phyloP scores from a whole-genome alignment of 2,113 vertebrate species.

The Hirundichthys speculiger region DNA sequence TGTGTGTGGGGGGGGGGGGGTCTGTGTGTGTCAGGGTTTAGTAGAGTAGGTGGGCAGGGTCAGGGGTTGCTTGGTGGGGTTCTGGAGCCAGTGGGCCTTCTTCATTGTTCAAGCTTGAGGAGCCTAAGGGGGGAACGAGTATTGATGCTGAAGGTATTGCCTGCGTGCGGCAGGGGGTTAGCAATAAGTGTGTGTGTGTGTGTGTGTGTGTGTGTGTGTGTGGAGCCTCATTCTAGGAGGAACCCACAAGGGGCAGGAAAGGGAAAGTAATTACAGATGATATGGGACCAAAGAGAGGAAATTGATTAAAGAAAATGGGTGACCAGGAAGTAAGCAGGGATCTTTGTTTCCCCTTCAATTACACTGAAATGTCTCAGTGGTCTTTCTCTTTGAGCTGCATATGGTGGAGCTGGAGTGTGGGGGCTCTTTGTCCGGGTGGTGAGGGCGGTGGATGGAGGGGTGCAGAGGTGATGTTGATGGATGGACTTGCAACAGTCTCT shows the following conservation, averaged over 20 bases:
- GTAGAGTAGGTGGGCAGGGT: constrained; percentile 65
- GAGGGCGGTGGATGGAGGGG: neutral
- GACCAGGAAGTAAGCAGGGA: constrained; percentile 71
- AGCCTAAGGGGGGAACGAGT: constrained; percentile 53
- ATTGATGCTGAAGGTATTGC: constrained; percentile 73
- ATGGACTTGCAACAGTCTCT: constrained; percentile 16
- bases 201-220: constrained; percentile 3
- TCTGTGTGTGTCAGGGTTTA: constrained; percentile 40
- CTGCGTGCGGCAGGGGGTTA: constrained; percentile 60
- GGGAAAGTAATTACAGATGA: constrained; percentile 77
- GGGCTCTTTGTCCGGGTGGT: constrained; percentile 2
- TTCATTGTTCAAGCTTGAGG: constrained; percentile 69
- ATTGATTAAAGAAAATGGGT: constrained; percentile 78
- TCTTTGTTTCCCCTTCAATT: constrained; percentile 77
- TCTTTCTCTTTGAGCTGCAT: constrained; percentile 54
- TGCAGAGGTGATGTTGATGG: constrained; percentile 42
- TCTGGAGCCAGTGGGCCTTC: constrained; percentile 75
- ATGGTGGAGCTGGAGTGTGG: constrained; percentile 37
- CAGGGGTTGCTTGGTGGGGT: constrained; percentile 72
- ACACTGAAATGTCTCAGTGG: constrained; percentile 73
- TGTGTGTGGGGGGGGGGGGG: constrained; percentile 41
- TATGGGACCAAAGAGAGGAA: constrained; percentile 75
- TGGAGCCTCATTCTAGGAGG: constrained; percentile 44
- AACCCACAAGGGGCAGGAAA: constrained; percentile 59
- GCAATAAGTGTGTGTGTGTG: constrained; percentile 49